phyloP scores from a whole-genome alignment of 2,888 invertebrate species.

The Nowickia ferox region DNA sequence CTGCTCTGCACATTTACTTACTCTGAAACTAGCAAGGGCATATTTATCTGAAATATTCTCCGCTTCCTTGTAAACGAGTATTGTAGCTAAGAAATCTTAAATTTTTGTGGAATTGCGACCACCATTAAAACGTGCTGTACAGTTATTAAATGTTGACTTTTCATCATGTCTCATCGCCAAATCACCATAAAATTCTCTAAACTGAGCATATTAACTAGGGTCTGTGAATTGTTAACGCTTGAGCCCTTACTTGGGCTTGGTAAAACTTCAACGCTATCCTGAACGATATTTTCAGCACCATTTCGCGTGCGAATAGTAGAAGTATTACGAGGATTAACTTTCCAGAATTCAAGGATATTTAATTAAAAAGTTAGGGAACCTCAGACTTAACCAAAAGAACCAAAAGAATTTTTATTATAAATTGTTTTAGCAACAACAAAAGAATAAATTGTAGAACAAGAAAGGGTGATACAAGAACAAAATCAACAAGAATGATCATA shows the following conservation, averaged over 20 bases:
- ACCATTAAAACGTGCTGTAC: constrained; percentile 41
- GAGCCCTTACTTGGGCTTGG: background rate
- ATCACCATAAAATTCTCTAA: background rate
- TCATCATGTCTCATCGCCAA: background rate
- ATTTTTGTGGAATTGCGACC: constrained; percentile 18
- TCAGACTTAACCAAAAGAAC: background rate
- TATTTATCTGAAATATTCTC: constrained; percentile 63
- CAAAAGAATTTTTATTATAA: background rate
- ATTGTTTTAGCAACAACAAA: background rate
- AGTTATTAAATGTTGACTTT: constrained; percentile 22
- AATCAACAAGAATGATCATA: background rate
- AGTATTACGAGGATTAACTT: background rate
- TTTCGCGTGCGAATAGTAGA: background rate
- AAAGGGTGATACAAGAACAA: background rate
- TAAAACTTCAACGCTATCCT: background rate
- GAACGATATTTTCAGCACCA: background rate
- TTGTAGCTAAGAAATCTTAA: constrained; percentile 39
- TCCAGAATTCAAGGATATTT: background rate
- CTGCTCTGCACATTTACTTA: too few relatives aligned
- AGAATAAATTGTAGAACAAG: background rate
- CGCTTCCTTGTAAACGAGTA: constrained; percentile 44
- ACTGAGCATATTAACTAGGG: background rate
- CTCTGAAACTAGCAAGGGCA: constrained; percentile 39
- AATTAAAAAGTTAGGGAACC: background rate
- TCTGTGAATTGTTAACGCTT: background rate